A percentile compares a stretch with the other conserved stretches of the same genome.
Conservation (phyloP, 2,797 vertebrate genomes). For the Epinephelus coioides region DNA sequence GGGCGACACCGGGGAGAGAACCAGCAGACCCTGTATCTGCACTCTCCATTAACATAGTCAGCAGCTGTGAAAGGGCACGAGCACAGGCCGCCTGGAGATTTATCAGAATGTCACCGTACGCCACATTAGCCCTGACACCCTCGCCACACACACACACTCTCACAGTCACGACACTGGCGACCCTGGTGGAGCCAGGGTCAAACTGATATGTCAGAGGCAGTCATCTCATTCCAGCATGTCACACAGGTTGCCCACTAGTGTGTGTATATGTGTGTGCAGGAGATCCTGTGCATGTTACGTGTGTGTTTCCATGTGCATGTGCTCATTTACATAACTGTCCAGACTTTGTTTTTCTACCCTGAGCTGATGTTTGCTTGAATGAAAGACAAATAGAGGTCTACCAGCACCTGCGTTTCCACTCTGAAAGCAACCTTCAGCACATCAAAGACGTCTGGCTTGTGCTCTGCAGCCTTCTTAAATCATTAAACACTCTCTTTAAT, state of each 20-base stretch:
- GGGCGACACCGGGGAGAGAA: not conserved
- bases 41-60: conserved; percentile 74
- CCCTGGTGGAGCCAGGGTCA: conserved; percentile 59
- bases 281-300: not conserved
- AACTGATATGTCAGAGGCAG: conserved; percentile 63
- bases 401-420: conserved; percentile 34
- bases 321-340: not conserved
- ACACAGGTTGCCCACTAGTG: not conserved
- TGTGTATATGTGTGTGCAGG: not conserved
- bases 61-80: conserved; percentile 78
- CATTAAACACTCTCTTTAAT: conserved; percentile 67
- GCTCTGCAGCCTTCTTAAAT: conserved; percentile 56
- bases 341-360: not conserved
- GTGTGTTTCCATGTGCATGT: not conserved
- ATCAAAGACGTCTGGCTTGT: conserved; percentile 53
- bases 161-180: conserved; percentile 3
- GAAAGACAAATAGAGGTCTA: conserved; percentile 47
- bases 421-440: conserved; percentile 51
- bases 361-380: conserved; percentile 21
- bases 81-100: conserved; percentile 63
- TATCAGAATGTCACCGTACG: conserved; percentile 73
- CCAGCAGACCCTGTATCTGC: conserved; percentile 51
- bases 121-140: conserved; percentile 65
- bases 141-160: conserved; percentile 20
- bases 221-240: conserved; percentile 50